Conservation (phyloP, 2,888 invertebrate species). For the Herminia tarsipennalis region DNA sequence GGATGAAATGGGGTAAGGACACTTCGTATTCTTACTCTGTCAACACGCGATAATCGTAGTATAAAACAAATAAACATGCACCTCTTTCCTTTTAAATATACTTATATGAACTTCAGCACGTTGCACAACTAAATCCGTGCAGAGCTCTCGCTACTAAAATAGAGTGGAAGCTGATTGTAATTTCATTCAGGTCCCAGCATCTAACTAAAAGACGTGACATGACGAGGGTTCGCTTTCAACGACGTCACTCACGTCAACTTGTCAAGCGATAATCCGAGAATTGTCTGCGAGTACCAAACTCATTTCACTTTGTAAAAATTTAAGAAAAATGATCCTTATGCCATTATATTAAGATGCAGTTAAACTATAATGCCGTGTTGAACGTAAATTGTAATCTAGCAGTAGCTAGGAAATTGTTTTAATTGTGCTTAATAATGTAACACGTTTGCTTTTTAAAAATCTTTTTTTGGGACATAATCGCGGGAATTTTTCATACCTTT, state of each 20-base stretch:
- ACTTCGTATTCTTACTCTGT: neutral
- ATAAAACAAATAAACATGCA: neutral
- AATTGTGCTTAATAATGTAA: no score
- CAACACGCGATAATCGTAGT: neutral
- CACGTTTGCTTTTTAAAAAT: no score
- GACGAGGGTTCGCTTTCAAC: constrained; percentile 39
- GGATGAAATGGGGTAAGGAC: no score
- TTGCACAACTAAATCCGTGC: neutral
- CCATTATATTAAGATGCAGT: neutral
- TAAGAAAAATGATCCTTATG: constrained; percentile 13
- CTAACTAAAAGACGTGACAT: constrained; percentile 25
- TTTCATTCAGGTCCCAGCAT: constrained; percentile 29
- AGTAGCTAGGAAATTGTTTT: no score
- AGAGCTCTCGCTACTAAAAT: constrained; percentile 2
- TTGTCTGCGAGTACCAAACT: constrained; percentile 20
- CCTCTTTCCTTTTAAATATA: neutral
- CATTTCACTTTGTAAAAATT: constrained; percentile 8
- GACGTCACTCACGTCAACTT: constrained; percentile 33
- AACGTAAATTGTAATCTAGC: no score
- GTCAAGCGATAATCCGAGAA: constrained; percentile 35
- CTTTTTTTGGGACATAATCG: no score
- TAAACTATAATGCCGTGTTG: neutral
- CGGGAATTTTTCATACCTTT: no score
- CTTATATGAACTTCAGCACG: neutral
- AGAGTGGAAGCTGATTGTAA: constrained; percentile 23